Conservation (phyloP, 2,888 invertebrate genomes). For the Sthenelais limicola region DNA sequence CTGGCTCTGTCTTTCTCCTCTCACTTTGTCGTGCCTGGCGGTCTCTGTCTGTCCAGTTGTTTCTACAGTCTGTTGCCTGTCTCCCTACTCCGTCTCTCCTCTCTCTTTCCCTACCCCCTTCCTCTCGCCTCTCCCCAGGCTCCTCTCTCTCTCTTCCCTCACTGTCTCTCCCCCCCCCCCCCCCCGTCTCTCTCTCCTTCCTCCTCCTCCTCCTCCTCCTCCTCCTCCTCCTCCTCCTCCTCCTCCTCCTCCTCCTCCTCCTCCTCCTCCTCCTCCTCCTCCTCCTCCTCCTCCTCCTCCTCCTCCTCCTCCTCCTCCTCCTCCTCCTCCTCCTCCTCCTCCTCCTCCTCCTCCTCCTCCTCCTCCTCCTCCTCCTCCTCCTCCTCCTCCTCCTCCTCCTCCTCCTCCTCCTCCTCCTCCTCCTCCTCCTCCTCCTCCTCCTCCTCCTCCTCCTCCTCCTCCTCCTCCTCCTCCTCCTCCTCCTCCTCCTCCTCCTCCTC, state of each 20-base stretch:
- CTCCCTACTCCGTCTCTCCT: not conserved
- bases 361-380: conserved; percentile 4
- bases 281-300: conserved; percentile 8
- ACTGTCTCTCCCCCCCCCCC: not conserved
- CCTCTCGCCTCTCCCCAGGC: no score
- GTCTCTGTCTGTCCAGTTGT: no score
- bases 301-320: conserved; percentile 16
- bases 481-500: not conserved
- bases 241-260: conserved; percentile 29
- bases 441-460: not conserved
- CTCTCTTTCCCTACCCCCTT: no score
- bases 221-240: conserved; percentile 25
- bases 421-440: conserved; percentile 17
- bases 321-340: conserved; percentile 30
- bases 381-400: conserved; percentile 16
- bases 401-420: not conserved
- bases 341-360: no score
- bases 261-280: conserved; percentile 31
- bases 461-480: conserved; percentile 18
- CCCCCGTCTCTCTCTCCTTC: conserved; percentile 9
- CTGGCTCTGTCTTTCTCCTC: no score
- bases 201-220: conserved; percentile 1
- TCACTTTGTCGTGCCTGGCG: no score
- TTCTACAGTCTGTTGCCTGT: no score
- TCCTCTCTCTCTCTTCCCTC: no score